Conservation (phyloP, 2,113 vertebrate genomes). For the Nesogale talazaci region DNA sequence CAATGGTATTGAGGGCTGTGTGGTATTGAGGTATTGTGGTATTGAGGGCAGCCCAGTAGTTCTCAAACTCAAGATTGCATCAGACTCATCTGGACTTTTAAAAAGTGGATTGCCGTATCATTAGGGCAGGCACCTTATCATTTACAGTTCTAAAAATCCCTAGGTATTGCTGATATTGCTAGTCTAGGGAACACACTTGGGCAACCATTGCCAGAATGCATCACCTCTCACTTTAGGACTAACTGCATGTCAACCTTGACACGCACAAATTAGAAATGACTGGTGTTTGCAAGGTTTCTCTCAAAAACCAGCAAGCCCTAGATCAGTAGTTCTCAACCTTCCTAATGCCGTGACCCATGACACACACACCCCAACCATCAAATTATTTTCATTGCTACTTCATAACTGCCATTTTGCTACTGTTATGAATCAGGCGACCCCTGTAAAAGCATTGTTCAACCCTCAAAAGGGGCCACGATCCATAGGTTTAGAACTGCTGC, state of each 20-base stretch:
- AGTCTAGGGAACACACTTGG: neutral
- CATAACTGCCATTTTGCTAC: too few species aligned
- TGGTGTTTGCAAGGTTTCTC: neutral
- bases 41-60: fast-evolving
- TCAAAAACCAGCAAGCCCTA: neutral
- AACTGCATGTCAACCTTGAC: neutral
- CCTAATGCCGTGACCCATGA: neutral
- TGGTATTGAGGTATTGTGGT: too few species aligned
- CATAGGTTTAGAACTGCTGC: too few species aligned
- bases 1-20: neutral
- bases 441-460: too few species aligned
- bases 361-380: too few species aligned
- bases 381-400: too few species aligned
- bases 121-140: neutral
- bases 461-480: too few species aligned
- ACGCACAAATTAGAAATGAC: neutral
- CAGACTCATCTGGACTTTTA: neutral
- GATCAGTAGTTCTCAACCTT: too few species aligned
- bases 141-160: neutral
- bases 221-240: neutral
- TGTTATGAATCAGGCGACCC: too few species aligned
- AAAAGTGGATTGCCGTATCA: neutral
- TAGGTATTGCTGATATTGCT: neutral
- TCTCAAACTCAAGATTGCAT: neutral
- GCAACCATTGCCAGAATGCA: neutral